Percentiles rank a stretch among this genome's conserved stretches.
Conservation (phyloP, 2,797 vertebrate genomes). For the Rhabdomys pumilio region DNA sequence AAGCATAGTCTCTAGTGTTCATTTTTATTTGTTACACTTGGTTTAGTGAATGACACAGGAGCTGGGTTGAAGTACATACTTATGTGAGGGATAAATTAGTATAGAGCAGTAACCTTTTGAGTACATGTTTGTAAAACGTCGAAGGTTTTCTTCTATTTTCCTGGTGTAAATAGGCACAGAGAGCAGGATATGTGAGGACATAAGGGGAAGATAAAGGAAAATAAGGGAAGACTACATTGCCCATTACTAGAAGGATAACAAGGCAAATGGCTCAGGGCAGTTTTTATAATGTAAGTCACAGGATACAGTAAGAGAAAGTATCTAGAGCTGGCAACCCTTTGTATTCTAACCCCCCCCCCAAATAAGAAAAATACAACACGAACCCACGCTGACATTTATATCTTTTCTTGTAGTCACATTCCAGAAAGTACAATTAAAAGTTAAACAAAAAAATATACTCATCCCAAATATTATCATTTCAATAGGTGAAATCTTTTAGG, state of each 20-base stretch:
- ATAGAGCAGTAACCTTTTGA: not conserved
- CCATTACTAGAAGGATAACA: not conserved
- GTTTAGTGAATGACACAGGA: not conserved
- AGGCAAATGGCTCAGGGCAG: not conserved
- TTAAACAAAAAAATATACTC: conserved; percentile 23
- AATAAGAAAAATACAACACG: not conserved
- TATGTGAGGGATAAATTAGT: not conserved
- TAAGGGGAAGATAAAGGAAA: not conserved
- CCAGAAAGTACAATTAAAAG: conserved; percentile 47
- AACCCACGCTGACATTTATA: not conserved
- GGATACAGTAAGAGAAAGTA: conserved; percentile 8
- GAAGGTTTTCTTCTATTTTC: conserved; percentile 55
- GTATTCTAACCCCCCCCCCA: not conserved
- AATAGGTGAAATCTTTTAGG: not conserved
- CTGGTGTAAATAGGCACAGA: not conserved
- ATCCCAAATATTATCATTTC: conserved; percentile 43
- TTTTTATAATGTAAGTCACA: conserved; percentile 48
- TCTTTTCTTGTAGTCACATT: conserved; percentile 57
- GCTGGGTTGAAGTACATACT: conserved; percentile 11
- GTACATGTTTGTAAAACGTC: not conserved
- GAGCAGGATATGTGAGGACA: not conserved
- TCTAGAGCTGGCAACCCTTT: not conserved
- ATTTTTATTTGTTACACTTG: not conserved
- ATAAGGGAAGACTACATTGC: not conserved
- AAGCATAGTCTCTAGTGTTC: not conserved